phyloP scores from a whole-genome alignment of 2,797 vertebrate species.

The Miichthys miiuy region DNA sequence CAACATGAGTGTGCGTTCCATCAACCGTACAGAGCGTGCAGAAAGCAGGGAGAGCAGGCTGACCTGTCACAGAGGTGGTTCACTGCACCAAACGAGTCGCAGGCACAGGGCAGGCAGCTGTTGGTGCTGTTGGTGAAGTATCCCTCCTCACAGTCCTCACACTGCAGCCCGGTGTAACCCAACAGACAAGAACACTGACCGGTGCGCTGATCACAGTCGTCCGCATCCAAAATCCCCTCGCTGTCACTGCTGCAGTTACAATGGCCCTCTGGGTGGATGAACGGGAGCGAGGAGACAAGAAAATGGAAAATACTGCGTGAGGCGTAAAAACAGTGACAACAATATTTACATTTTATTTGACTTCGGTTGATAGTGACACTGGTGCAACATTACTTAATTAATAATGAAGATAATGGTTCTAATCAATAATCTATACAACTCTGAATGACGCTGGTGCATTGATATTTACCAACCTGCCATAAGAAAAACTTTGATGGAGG shows the following conservation, averaged over 20 bases:
- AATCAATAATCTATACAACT: not conserved
- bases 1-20: not conserved
- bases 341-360: not conserved
- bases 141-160: constrained; percentile 85
- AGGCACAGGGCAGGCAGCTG: constrained; percentile 83
- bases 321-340: not conserved
- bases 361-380: not conserved
- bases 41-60: constrained; percentile 41
- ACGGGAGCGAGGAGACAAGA: not conserved
- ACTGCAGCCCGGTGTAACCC: constrained; percentile 84
- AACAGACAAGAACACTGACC: constrained; percentile 84
- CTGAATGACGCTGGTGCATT: not conserved
- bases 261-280: constrained; percentile 65
- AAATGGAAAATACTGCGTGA: constrained; percentile 2
- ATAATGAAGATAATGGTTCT: not conserved
- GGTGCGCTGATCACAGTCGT: constrained; percentile 78
- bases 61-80: constrained; percentile 85
- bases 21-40: accelerated
- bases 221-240: constrained; percentile 79
- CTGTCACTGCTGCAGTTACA: constrained; percentile 87
- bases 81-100: constrained; percentile 84
- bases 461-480: not conserved
- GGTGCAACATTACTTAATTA: not conserved
- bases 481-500: not conserved
- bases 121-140: constrained; percentile 85